A percentile compares a stretch with the other conserved stretches of the same genome.
Conservation (phyloP, 2,888 invertebrate species). For the Limnephilus auricula region DNA sequence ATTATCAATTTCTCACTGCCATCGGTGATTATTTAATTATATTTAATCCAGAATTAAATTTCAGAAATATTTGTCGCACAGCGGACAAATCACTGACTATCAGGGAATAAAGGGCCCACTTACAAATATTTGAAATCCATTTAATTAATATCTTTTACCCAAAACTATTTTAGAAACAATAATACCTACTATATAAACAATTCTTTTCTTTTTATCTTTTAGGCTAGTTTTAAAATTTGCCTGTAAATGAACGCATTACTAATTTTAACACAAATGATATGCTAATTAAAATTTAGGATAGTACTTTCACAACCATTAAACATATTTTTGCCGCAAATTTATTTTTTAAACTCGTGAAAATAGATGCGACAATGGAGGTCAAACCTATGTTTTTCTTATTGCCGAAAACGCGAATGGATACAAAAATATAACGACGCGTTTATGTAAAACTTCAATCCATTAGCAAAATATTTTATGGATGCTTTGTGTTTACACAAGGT, state of each 20-base stretch:
- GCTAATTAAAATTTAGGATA: neutral
- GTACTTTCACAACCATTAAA: slow-evolving; percentile 5
- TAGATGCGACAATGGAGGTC: neutral
- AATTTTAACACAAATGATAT: neutral
- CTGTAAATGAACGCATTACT: slow-evolving; percentile 4
- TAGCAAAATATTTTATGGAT: neutral
- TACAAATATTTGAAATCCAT: neutral
- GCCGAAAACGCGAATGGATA: neutral
- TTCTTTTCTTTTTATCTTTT: neutral
- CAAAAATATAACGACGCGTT: neutral
- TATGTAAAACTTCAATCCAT: neutral
- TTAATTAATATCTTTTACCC: neutral
- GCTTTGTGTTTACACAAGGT: neutral
- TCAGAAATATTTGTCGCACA: no score
- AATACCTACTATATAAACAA: neutral
- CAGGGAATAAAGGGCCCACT: neutral
- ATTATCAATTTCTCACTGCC: neutral
- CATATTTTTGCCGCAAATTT: slow-evolving; percentile 12
- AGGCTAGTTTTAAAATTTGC: neutral
- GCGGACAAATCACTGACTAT: no score
- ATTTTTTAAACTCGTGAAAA: neutral
- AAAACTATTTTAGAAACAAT: neutral
- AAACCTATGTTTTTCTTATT: neutral
- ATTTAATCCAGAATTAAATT: neutral
- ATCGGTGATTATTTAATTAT: neutral